These are phyloP conservation scores for Sorex araneus DNA, from an alignment of 2,113 vertebrate genomes.

Conservation along the genomic window DNA sequence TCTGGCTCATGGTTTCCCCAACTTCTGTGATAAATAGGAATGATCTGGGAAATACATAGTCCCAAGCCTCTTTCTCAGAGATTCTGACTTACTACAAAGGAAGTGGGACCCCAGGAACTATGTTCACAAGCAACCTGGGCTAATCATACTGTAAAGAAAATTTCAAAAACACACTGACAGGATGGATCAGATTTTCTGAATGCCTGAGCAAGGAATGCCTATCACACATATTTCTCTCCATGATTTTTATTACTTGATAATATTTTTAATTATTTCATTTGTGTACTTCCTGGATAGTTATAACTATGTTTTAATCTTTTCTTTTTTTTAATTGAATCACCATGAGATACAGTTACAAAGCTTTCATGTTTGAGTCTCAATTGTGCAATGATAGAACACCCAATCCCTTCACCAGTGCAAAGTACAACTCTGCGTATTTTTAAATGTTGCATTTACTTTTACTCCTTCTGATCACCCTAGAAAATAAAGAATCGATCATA, in stretches of 20 bases:
- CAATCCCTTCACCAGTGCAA: no score
- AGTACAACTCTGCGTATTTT: no score
- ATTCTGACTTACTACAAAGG: constrained; percentile 14
- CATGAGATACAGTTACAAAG: no score
- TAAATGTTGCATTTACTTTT: background rate
- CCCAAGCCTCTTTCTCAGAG: background rate
- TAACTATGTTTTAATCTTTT: background rate
- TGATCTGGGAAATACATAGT: background rate
- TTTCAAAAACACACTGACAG: background rate
- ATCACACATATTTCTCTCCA: background rate
- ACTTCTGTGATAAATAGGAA: background rate
- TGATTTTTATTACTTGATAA: background rate
- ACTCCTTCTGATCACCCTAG: background rate
- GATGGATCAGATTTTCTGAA: background rate
- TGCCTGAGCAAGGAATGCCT: background rate
- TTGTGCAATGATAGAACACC: no score
- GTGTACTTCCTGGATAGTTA: background rate
- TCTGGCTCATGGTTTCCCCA: background rate
- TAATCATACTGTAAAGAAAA: background rate
- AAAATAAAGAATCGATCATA: background rate
- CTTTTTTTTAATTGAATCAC: no score
- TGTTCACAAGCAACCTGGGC: background rate
- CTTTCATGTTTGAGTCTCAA: no score
- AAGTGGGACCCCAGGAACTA: background rate
- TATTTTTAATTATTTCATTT: constrained; percentile 42